Percentiles rank a stretch among this genome's conserved stretches.
Evolutionary conservation across 2,113 vertebrate species (phyloP).

Genomic region (Xyliphius kryptos): DNA sequence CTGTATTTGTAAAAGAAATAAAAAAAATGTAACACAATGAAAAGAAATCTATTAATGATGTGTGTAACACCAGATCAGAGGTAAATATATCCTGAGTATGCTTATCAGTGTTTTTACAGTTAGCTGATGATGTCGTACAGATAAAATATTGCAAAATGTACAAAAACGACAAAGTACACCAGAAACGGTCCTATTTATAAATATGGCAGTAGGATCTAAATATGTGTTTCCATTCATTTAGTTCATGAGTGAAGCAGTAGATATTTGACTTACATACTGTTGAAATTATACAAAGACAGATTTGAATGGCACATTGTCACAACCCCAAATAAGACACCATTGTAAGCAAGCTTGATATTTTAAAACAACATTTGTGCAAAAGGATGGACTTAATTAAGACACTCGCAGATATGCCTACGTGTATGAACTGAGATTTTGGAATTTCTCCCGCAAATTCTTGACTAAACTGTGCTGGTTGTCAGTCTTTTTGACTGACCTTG

Average conservation of each 20-base stretch:
- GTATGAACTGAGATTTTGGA: conserved; percentile 75
- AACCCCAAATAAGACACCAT: not conserved
- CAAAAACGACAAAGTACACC: not conserved
- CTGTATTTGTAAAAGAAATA: not conserved
- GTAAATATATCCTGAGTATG: conserved; percentile 29
- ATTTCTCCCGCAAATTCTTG: conserved; percentile 83
- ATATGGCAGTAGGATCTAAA: too few relatives aligned
- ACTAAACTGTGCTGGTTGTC: conserved; percentile 66
- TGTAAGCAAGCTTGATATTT: not conserved
- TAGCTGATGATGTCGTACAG: conserved; percentile 14
- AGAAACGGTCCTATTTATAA: too few relatives aligned
- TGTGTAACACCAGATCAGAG: conserved; percentile 3
- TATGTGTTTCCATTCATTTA: too few relatives aligned
- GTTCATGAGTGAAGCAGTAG: too few relatives aligned
- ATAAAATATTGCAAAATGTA: conserved; percentile 1
- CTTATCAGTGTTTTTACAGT: conserved; percentile 14
- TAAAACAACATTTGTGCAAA: conserved; percentile 1
- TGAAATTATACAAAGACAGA: not conserved
- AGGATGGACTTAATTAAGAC: not conserved
- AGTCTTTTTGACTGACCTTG: too few relatives aligned
- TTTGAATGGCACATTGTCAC: not conserved
- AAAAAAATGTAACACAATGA: not conserved
- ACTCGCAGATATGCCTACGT: conserved; percentile 47
- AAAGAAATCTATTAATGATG: not conserved
- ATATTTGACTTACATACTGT: not conserved